Evolutionary conservation across 1,140 invertebrate species (phyloP).

Genomic region (Diorhabda elongata): DNA sequence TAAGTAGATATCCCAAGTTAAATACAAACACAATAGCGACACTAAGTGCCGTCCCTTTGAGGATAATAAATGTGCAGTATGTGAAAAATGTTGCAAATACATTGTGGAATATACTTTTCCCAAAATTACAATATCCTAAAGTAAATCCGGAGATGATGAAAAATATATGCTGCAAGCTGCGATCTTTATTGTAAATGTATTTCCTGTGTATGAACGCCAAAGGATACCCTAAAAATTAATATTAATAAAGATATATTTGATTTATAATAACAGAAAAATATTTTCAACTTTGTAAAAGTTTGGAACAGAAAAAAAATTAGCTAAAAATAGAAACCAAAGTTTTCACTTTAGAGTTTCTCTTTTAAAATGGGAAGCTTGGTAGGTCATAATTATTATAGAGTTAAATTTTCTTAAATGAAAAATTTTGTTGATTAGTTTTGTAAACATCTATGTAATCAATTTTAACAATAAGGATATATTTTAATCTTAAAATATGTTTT

Average conservation of each 20-base stretch:
- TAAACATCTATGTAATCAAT: too few relatives aligned
- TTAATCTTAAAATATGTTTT: too few relatives aligned
- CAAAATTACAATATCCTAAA: constrained; percentile 81
- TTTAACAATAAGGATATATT: too few relatives aligned
- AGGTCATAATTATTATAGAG: too few relatives aligned
- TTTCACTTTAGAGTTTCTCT: too few relatives aligned
- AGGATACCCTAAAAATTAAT: constrained; percentile 66
- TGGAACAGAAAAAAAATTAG: constrained; percentile 1
- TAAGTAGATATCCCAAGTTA: constrained; percentile 73
- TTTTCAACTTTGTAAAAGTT: neutral
- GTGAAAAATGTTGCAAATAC: constrained; percentile 63
- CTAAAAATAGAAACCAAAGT: too few relatives aligned
- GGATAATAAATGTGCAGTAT: constrained; percentile 58
- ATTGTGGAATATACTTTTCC: constrained; percentile 68
- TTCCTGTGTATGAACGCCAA: constrained; percentile 67
- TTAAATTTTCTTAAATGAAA: too few relatives aligned
- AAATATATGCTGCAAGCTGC: constrained; percentile 66
- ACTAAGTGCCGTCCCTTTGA: constrained; percentile 58
- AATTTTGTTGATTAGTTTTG: too few relatives aligned
- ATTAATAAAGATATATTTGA: constrained; percentile 11
- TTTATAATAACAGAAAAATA: neutral
- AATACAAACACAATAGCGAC: constrained; percentile 71
- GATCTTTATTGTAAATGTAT: constrained; percentile 53
- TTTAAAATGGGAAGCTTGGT: too few relatives aligned
- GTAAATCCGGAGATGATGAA: constrained; percentile 66